phyloP scores from a whole-genome alignment of 2,113 vertebrate genomes.

The Delphinapterus leucas region DNA sequence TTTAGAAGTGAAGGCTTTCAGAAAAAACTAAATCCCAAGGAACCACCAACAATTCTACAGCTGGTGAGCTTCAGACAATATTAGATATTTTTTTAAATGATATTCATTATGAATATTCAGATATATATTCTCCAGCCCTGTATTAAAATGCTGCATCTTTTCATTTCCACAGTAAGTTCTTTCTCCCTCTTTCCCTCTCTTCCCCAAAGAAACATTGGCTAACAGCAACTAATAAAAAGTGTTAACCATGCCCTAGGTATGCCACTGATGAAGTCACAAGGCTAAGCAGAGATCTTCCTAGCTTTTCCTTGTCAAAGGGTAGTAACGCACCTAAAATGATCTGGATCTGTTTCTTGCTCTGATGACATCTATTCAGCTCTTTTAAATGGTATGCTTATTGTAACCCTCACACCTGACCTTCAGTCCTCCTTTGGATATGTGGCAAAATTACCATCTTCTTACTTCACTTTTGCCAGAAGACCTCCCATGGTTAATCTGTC shows the following conservation, averaged over 20 bases:
- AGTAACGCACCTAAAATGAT: neutral
- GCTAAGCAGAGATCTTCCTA: neutral
- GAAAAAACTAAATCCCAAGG: conserved; percentile 24
- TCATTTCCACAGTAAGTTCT: neutral
- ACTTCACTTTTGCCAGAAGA: neutral
- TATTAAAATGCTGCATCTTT: neutral
- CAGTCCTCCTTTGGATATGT: neutral
- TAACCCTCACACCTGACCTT: neutral
- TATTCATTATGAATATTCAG: neutral
- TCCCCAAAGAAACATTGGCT: neutral
- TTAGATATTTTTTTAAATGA: neutral
- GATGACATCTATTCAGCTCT: neutral
- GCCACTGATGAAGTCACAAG: neutral
- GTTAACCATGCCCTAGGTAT: neutral
- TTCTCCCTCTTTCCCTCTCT: neutral
- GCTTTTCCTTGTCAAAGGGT: neutral
- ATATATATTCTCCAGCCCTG: neutral
- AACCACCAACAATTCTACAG: neutral
- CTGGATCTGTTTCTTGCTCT: neutral
- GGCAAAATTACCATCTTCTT: neutral
- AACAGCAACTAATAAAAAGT: neutral
- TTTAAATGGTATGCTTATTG: neutral
- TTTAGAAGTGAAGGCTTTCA: neutral
- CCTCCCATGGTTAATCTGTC: neutral
- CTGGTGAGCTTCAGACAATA: neutral